These are phyloP conservation scores for Origma solitaria DNA, from an alignment of 2,113 vertebrate species.

Conservation along the genomic window DNA sequence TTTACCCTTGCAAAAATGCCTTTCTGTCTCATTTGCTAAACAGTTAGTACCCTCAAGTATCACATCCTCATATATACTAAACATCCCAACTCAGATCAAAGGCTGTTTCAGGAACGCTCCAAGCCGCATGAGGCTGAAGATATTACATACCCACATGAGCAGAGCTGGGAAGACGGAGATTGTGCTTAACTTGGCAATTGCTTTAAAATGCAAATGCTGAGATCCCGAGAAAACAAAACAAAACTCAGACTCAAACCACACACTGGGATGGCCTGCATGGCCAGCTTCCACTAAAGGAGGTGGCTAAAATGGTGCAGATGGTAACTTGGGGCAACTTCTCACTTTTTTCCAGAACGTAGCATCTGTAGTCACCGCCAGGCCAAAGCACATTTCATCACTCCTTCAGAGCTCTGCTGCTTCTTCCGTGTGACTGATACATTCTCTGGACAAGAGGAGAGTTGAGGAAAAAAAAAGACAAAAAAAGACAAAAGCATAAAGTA, in stretches of 20 bases:
- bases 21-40: not conserved
- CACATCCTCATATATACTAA: not conserved
- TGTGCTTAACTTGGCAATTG: not conserved
- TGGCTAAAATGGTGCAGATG: not conserved
- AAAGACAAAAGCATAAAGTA: not conserved
- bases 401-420: not conserved
- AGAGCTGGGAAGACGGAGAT: not conserved
- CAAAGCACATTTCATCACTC: not conserved
- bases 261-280: not conserved
- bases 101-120: not conserved
- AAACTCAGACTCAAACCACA: not conserved
- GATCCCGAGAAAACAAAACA: not conserved
- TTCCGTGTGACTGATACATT: not conserved
- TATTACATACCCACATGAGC: not conserved
- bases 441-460: not conserved
- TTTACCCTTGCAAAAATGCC: not conserved
- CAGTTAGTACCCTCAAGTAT: not conserved
- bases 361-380: not conserved
- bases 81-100: not conserved
- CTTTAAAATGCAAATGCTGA: not conserved
- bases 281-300: not conserved
- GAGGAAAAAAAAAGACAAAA: accelerated
- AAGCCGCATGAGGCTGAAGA: not conserved
- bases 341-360: not conserved
- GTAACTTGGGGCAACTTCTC: not conserved